Conservation (phyloP, 1,140 invertebrate species). For the Macrocentrus cingulum region DNA sequence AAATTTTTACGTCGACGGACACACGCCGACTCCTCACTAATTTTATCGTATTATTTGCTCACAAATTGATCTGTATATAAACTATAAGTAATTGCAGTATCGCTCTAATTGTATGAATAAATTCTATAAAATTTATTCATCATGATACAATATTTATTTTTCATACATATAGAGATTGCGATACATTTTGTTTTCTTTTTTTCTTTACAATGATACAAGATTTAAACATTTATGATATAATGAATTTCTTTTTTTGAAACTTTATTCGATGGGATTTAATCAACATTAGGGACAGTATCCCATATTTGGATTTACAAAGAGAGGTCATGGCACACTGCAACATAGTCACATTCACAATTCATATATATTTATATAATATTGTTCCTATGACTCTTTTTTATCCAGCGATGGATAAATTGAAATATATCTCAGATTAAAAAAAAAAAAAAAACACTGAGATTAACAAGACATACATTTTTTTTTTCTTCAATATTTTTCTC, state of each 20-base stretch:
- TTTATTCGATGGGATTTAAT: constrained; percentile 38
- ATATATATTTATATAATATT: constrained; percentile 15
- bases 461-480: too few species aligned
- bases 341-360: constrained; percentile 29
- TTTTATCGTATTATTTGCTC: neutral
- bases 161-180: constrained; percentile 47
- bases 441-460: too few species aligned
- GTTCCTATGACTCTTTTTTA: neutral
- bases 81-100: constrained; percentile 11
- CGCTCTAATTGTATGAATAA: neutral
- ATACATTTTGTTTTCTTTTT: constrained; percentile 41
- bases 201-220: constrained; percentile 53
- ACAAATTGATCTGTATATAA: neutral
- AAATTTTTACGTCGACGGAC: constrained; percentile 99
- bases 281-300: constrained; percentile 5
- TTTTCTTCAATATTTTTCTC: too few species aligned
- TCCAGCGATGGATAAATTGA: neutral
- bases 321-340: constrained; percentile 27
- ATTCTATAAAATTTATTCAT: constrained; percentile 21
- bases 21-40: constrained; percentile 89
- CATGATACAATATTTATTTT: constrained; percentile 54
- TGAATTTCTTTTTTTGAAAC: constrained; percentile 45
- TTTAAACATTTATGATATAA: constrained; percentile 55
- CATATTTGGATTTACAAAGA: constrained; percentile 27
- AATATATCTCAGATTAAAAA: neutral